Base-by-base conservation (phyloP, 2,797 vertebrate species). In the Neosilurus hyrtlii region DNA sequence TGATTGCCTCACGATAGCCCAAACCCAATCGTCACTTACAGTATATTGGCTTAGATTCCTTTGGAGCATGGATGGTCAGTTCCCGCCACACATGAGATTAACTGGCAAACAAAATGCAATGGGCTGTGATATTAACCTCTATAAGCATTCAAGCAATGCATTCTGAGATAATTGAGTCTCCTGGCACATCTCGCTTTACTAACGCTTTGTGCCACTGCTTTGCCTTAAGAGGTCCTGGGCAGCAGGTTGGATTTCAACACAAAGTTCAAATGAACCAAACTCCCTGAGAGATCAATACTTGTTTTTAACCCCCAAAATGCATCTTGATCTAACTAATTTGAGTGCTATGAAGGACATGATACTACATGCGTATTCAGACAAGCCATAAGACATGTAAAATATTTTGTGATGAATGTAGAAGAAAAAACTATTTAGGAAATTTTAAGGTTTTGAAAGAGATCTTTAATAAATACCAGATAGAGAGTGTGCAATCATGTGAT, bases 181-280 rank as follows among this genome's bases (percentile, higher is more conserved):
- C 12, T 79, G 62, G n/a, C 43, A 79, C n/a, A 65, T 62, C n/a
- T n/a, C 65, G 61, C n/a, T 65, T 79, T 79, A 65, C 63, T 65
- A 65, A 65, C 49, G 61, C 51, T 79, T 22, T 79, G 61, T 78
- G 59, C 15, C 59, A 78, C 15, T 65, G 51, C 61, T 65, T 63
- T 54, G 76, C 24, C 76, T 65, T 77, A 63, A 63, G 59, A 62
- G 8, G 22, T 52, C 49, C 62, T 66, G 49, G 16, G n/a, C 20
- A 79, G 49, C 43, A 20, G 77, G 6, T 54, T 26, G 52, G n/a
- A 51, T 35, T 30, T 54, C 16, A 52, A 3, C 15, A 52, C 59
- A 63, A 51, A 24, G 30, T 24, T 61, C 4, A 49, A 10, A 59
- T 75, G 30, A 76, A 14, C 3, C n/a, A 65, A 52, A 65, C 16